These are phyloP conservation scores for Ailuropoda melanoleuca DNA, from an alignment of 2,113 vertebrate genomes.

Conservation along the genomic window DNA sequence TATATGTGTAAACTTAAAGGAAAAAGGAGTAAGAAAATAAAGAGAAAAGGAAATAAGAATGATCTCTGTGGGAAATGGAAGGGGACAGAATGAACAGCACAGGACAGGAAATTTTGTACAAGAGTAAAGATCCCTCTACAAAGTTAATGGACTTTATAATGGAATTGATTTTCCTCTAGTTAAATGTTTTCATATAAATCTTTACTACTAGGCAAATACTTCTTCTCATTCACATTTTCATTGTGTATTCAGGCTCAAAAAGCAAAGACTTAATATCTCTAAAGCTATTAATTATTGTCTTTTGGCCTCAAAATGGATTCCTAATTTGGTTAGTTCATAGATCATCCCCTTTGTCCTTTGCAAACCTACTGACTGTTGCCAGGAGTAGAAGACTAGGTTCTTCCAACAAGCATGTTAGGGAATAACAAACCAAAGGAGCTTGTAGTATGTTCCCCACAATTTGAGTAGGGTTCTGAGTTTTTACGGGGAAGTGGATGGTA, in stretches of 20 bases:
- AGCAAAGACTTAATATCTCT: background rate
- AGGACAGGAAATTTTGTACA: background rate
- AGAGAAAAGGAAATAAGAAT: background rate
- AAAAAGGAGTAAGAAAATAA: background rate
- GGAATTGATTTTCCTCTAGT: background rate
- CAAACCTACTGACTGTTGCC: background rate
- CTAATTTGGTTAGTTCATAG: background rate
- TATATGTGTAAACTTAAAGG: background rate
- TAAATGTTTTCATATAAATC: background rate
- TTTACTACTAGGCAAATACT: background rate
- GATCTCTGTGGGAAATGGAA: background rate
- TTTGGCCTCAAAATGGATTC: background rate
- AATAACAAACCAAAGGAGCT: background rate
- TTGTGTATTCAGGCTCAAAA: background rate
- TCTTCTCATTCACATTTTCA: background rate
- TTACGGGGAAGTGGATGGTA: background rate
- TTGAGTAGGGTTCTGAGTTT: background rate
- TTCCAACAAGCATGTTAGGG: background rate
- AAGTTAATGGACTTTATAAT: background rate
- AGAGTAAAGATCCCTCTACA: background rate
- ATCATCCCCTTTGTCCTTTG: background rate
- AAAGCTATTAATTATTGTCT: background rate
- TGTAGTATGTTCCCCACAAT: background rate
- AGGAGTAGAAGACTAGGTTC: background rate
- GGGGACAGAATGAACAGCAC: background rate